phyloP scores from a whole-genome alignment of 2,888 invertebrate genomes.

The Trachelus iudaicus region DNA sequence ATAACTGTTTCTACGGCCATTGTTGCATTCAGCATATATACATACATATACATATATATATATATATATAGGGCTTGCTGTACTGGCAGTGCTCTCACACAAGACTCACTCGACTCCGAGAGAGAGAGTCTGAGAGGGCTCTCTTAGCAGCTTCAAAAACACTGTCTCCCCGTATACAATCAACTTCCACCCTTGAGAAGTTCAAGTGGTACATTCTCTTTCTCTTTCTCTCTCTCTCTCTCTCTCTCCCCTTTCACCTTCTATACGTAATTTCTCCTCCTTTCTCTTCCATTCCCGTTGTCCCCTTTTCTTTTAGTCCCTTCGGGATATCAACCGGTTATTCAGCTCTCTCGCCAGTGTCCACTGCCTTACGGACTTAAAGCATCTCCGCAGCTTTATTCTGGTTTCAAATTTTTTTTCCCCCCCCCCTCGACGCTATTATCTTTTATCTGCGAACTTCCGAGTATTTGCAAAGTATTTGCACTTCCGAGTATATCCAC shows the following conservation, averaged over 20 bases:
- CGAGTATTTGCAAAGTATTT: not conserved
- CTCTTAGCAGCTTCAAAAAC: constrained; percentile 38
- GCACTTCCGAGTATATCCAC: not conserved
- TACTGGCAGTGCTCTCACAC: not conserved
- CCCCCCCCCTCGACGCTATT: constrained; percentile 14
- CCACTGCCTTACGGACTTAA: not conserved
- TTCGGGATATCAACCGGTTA: not conserved
- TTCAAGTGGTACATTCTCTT: not conserved
- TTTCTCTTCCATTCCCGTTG: constrained; percentile 10
- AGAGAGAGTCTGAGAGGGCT: constrained; percentile 43
- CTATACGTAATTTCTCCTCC: constrained; percentile 6
- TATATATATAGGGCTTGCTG: not conserved
- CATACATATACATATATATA: not conserved
- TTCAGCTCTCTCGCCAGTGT: not conserved
- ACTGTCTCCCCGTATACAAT: constrained; percentile 29
- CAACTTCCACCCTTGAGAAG: constrained; percentile 9
- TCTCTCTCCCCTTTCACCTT: constrained; percentile 8
- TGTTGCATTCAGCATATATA: not conserved
- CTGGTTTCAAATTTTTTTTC: constrained; percentile 20
- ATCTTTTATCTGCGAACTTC: not conserved
- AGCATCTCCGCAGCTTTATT: constrained; percentile 20
- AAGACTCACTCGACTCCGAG: constrained; percentile 19
- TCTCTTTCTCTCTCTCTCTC: constrained; percentile 7
- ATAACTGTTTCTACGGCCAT: not conserved
- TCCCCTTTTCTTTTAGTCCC: constrained; percentile 16